Conservation (phyloP, 2,113 vertebrate species). For the Cettia cetti region DNA sequence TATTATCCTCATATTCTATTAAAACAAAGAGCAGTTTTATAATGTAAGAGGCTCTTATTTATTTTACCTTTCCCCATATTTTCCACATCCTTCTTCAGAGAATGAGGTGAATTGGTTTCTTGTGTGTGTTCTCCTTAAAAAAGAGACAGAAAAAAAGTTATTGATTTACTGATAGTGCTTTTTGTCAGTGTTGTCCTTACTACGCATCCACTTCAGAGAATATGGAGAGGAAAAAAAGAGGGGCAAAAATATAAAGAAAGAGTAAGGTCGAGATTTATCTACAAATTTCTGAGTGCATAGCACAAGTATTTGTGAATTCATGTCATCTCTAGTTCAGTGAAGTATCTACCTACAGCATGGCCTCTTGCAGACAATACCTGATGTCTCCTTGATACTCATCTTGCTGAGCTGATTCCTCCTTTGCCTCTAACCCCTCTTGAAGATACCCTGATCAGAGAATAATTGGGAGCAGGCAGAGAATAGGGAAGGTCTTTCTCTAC, state of each 20-base stretch:
- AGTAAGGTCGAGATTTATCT: neutral
- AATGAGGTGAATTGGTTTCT: conserved; percentile 83
- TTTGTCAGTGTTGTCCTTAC: neutral
- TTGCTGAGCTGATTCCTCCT: neutral
- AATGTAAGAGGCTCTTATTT: conserved; percentile 50
- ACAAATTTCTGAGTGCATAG: fast-evolving
- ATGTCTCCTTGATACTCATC: neutral
- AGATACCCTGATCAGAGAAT: neutral
- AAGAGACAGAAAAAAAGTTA: neutral
- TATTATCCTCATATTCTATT: conserved; percentile 71
- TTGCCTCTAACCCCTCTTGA: neutral
- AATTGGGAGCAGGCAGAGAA: neutral
- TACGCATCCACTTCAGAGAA: neutral
- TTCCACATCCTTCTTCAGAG: conserved; percentile 93
- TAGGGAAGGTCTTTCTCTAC: neutral
- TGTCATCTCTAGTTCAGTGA: neutral
- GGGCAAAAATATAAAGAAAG: neutral
- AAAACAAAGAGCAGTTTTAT: conserved; percentile 64
- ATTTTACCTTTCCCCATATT: conserved; percentile 97
- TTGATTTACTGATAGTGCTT: neutral
- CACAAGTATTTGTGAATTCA: too few relatives aligned
- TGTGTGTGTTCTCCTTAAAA: conserved; percentile 87
- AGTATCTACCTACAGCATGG: neutral
- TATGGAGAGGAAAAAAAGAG: neutral
- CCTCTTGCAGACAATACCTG: neutral